A percentile compares a stretch with the other conserved stretches of the same genome.
Conservation (phyloP, 2,797 vertebrate species). For the Darevskia mixta region DNA sequence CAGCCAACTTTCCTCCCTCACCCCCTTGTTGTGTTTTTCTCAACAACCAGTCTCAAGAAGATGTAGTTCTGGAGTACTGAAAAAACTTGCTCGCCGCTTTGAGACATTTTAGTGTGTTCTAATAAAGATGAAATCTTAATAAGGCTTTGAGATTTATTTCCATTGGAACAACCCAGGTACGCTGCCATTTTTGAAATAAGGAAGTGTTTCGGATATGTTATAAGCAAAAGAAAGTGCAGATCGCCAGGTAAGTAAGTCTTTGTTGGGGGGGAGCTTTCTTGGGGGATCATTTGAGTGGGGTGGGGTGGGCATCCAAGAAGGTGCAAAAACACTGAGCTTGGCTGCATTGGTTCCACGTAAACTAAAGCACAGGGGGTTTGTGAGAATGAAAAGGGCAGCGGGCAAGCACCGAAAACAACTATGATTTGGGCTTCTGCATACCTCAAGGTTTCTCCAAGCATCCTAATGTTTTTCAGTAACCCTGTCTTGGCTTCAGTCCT, state of each 20-base stretch:
- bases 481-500: too few species aligned
- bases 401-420: not conserved
- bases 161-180: not conserved
- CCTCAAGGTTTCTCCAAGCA: too few species aligned
- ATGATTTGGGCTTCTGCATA: too few species aligned
- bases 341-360: not conserved
- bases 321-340: not conserved
- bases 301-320: not conserved
- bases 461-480: too few species aligned
- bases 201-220: not conserved
- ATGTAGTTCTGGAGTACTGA: not conserved
- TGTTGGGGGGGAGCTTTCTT: not conserved
- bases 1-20: not conserved
- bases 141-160: not conserved
- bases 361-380: not conserved
- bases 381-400: not conserved
- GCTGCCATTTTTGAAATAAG: not conserved
- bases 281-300: not conserved
- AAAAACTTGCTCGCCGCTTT: not conserved
- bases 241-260: not conserved
- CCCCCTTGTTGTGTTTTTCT: not conserved
- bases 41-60: not conserved
- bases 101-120: not conserved
- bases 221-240: not conserved
- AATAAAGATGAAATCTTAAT: not conserved